Percentiles rank a stretch among this genome's conserved stretches.
phyloP scores from a whole-genome alignment of 2,113 vertebrate species.

The Sula dactylatra region DNA sequence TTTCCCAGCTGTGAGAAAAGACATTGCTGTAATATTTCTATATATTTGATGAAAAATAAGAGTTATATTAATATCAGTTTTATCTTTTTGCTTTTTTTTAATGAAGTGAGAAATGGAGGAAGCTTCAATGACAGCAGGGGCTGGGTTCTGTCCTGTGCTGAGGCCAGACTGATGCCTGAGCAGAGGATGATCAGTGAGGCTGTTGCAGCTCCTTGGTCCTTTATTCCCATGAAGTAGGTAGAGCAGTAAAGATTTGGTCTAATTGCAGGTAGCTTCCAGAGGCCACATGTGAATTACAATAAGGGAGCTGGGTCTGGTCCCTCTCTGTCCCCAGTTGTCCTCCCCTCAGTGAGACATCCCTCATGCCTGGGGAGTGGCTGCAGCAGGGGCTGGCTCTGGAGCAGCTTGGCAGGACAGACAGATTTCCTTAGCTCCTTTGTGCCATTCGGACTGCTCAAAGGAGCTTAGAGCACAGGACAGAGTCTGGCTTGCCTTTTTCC shows the following conservation, averaged over 20 bases:
- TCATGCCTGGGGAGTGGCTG: not conserved
- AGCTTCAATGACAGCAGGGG: not conserved
- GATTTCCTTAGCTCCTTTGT: not conserved
- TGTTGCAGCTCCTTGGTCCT: not conserved
- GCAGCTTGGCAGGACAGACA: not conserved
- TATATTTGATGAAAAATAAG: not conserved
- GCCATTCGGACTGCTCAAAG: not conserved
- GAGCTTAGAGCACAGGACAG: not conserved
- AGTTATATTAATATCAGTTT: not conserved
- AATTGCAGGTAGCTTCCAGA: not conserved
- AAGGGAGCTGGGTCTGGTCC: not conserved
- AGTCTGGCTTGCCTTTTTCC: not conserved
- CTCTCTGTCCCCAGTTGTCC: not conserved
- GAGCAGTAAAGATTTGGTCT: not conserved
- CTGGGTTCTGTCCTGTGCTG: not conserved
- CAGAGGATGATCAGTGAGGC: not conserved
- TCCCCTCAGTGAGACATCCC: not conserved
- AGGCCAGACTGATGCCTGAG: not conserved
- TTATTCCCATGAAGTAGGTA: not conserved
- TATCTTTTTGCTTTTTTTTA: not conserved
- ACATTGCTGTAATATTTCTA: not conserved
- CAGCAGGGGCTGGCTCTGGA: not conserved
- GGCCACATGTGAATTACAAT: not conserved
- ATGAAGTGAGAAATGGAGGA: not conserved
- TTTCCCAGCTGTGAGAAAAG: slow-evolving; percentile 17